These are phyloP conservation scores for Centropus bengalensis DNA, from an alignment of 2,113 vertebrate genomes.

Conservation along the genomic window DNA sequence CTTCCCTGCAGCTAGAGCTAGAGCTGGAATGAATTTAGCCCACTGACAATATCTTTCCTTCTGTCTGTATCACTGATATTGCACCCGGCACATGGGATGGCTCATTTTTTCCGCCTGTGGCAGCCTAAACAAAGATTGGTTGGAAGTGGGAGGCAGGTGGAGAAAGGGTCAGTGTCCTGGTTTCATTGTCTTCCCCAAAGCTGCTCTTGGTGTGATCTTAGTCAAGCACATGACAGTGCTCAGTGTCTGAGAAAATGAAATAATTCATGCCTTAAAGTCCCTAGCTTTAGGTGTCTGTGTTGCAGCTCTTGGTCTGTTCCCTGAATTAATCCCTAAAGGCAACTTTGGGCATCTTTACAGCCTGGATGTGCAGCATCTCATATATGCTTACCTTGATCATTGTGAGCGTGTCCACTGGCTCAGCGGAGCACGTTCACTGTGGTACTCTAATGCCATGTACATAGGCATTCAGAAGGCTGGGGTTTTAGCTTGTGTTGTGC, in stretches of 20 bases:
- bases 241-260: neutral
- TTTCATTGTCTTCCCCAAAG: neutral
- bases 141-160: neutral
- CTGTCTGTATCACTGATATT: neutral
- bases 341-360: neutral
- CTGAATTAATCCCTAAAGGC: neutral
- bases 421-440: neutral
- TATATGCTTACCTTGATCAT: neutral
- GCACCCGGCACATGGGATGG: neutral
- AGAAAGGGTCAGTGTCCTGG: neutral
- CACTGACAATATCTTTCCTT: neutral
- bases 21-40: neutral
- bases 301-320: neutral
- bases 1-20: neutral
- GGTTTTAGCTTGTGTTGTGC: neutral
- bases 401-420: neutral
- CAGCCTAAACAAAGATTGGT: neutral
- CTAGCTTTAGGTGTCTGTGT: neutral
- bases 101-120: neutral
- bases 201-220: neutral
- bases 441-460: accelerated
- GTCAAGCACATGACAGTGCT: neutral
- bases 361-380: accelerated
- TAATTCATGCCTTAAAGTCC: neutral
- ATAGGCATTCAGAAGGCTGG: neutral